Evolutionary conservation across 2,888 invertebrate genomes (phyloP).

Genomic region (Aethes cnicana): DNA sequence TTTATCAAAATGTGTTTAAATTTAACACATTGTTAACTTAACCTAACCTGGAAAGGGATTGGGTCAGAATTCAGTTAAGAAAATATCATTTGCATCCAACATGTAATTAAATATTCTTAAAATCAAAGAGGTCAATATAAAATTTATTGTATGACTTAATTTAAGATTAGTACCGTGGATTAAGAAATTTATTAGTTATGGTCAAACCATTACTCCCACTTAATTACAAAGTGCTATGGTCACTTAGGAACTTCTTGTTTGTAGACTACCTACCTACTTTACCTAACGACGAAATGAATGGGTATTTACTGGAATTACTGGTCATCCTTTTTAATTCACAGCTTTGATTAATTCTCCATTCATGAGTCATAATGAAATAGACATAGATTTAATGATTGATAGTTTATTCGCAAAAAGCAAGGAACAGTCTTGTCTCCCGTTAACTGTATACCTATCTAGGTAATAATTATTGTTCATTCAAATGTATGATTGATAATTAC

Average conservation of each 20-base stretch:
- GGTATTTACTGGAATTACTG: conserved; percentile 2
- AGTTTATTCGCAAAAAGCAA: conserved; percentile 6
- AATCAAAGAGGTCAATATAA: no score
- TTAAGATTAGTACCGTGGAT: conserved; percentile 34
- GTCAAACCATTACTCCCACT: conserved; percentile 27
- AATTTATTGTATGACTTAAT: no score
- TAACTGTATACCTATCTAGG: conserved; percentile 18
- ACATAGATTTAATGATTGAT: conserved; percentile 26
- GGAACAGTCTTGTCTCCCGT: conserved; percentile 15
- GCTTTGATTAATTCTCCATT: conserved; percentile 9
- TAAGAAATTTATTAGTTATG: conserved; percentile 18
- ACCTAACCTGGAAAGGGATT: no score
- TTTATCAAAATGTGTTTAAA: no score
- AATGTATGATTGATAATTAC: conserved; percentile 33
- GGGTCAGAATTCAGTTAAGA: no score
- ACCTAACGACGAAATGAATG: conserved; percentile 13
- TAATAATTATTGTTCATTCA: conserved; percentile 32
- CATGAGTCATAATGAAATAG: conserved; percentile 11
- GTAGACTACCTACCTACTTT: conserved; percentile 1
- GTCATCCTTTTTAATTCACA: conserved; percentile 5
- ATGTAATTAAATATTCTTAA: no score
- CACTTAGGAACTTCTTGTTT: conserved; percentile 7
- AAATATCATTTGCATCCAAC: no score
- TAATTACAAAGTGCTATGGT: conserved; percentile 16
- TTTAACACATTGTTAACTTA: no score